phyloP scores from a whole-genome alignment of 2,113 vertebrate species.

The Hassar affinis region DNA sequence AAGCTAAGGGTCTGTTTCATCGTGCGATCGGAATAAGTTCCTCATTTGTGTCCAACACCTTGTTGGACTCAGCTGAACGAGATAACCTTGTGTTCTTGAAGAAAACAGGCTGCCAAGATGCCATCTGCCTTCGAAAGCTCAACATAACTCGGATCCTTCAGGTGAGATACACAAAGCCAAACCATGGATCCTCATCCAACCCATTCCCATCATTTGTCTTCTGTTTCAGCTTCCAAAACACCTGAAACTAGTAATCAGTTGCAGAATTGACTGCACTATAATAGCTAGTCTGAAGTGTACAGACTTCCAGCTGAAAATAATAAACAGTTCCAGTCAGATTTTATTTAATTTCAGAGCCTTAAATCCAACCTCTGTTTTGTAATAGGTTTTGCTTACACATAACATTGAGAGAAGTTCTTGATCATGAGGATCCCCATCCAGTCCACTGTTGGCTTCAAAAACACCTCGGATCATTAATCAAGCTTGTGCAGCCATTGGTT shows the following conservation, averaged over 20 bases:
- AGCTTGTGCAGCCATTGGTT: background rate
- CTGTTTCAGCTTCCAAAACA: background rate
- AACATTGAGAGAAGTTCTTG: background rate
- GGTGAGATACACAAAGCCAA: slow-evolving; percentile 56
- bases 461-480: background rate
- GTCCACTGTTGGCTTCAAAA: background rate
- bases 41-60: slow-evolving; percentile 62
- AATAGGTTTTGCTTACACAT: background rate
- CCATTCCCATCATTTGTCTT: background rate
- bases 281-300: background rate
- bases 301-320: background rate
- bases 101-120: slow-evolving; percentile 65
- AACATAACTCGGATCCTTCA: slow-evolving; percentile 63
- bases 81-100: slow-evolving; percentile 72
- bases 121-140: slow-evolving; percentile 65
- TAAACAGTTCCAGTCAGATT: background rate
- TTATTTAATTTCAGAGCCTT: background rate
- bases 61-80: slow-evolving; percentile 67
- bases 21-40: slow-evolving; percentile 77
- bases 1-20: slow-evolving; percentile 74
- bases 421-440: background rate
- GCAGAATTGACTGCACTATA: background rate
- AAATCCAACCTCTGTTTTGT: background rate
- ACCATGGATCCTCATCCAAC: background rate
- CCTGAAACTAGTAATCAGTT: background rate